phyloP scores from a whole-genome alignment of 2,113 vertebrate species.

The Oncorhynchus clarkii region DNA sequence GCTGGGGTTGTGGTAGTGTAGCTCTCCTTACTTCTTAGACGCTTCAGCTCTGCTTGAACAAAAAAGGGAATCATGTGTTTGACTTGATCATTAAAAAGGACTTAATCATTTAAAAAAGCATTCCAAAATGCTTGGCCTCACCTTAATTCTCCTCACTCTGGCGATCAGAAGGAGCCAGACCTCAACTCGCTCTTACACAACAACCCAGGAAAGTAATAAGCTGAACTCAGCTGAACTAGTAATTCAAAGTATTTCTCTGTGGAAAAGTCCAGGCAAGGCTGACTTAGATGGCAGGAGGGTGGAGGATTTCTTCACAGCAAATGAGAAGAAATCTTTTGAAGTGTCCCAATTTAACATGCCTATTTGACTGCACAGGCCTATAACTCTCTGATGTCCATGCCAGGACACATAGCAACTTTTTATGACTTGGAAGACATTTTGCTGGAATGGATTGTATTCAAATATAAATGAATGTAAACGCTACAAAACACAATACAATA shows the following conservation, averaged over 20 bases:
- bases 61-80: too few species aligned
- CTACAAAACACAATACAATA: background rate
- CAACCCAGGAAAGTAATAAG: background rate
- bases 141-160: background rate
- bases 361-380: background rate
- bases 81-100: too few species aligned
- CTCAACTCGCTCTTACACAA: background rate
- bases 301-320: background rate
- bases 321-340: background rate
- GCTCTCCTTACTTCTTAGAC: background rate
- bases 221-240: background rate
- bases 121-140: too few species aligned
- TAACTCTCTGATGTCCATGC: background rate
- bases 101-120: too few species aligned
- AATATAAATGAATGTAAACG: background rate
- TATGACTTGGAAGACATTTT: background rate
- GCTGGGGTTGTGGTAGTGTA: background rate
- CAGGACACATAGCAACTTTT: background rate
- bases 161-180: background rate
- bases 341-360: background rate
- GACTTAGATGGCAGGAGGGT: background rate
- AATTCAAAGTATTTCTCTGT: background rate
- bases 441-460: background rate
- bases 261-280: background rate
- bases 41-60: too few species aligned